Evolutionary conservation across 2,888 invertebrate species (phyloP).

Genomic region (Patella pellucida): DNA sequence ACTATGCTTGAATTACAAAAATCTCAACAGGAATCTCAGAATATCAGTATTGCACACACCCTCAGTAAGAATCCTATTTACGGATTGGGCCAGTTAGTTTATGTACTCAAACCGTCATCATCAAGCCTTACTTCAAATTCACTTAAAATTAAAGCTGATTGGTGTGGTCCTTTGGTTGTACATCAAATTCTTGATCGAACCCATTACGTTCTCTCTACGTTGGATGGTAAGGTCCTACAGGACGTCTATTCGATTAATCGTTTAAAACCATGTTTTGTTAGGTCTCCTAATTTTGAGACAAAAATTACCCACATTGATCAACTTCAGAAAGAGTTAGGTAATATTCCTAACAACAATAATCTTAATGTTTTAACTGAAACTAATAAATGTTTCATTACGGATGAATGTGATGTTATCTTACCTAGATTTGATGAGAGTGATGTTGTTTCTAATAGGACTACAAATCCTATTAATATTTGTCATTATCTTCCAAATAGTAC

Average conservation of each 20-base stretch:
- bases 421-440: background rate
- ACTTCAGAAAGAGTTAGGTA: background rate
- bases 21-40: background rate
- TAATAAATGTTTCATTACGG: background rate
- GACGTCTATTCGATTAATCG: background rate
- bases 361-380: no score
- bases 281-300: background rate
- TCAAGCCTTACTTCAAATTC: background rate
- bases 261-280: background rate
- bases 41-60: constrained; percentile 4
- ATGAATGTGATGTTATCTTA: background rate
- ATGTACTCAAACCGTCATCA: background rate
- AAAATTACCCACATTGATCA: background rate
- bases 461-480: background rate
- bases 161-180: constrained; percentile 4
- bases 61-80: background rate
- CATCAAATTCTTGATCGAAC: constrained; percentile 9
- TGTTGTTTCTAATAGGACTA: background rate
- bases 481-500: background rate
- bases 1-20: background rate
- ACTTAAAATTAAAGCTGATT: background rate
- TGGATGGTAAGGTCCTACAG: background rate
- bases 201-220: background rate
- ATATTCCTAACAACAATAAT: background rate
- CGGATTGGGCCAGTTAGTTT: background rate